Percentiles rank a stretch among this genome's conserved stretches.
Conservation (phyloP, 2,113 vertebrate species). For the Megalops atlanticus region DNA sequence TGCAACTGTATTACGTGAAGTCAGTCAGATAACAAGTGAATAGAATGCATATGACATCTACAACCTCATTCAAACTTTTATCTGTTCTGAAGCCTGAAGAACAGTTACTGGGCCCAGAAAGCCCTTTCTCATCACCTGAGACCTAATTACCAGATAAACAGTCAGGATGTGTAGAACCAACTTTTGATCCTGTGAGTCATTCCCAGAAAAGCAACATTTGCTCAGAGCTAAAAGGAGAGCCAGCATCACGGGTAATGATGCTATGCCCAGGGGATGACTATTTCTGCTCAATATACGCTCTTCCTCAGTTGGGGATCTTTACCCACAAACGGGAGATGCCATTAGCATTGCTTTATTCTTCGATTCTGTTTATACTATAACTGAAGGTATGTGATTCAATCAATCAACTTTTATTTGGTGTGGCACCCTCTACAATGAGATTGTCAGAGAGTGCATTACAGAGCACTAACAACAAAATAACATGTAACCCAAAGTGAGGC, state of each 20-base stretch:
- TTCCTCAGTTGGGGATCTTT: neutral
- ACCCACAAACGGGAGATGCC: constrained; percentile 6
- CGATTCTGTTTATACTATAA: too few species aligned
- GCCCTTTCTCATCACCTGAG: constrained; percentile 51
- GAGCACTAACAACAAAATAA: too few species aligned
- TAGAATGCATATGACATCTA: constrained; percentile 39
- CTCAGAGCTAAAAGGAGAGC: neutral
- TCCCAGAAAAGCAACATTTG: constrained; percentile 33
- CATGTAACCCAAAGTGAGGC: too few species aligned
- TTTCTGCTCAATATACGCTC: neutral
- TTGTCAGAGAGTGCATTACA: too few species aligned
- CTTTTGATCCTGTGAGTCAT: constrained; percentile 50
- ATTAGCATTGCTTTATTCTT: neutral
- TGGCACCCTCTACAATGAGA: too few species aligned
- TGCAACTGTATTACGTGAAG: constrained; percentile 34
- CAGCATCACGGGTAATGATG: neutral
- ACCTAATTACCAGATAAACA: constrained; percentile 58
- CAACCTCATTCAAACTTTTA: constrained; percentile 47
- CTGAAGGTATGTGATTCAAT: too few species aligned
- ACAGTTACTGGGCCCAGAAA: constrained; percentile 31
- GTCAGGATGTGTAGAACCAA: constrained; percentile 39
- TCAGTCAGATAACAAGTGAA: constrained; percentile 31
- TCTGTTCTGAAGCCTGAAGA: constrained; percentile 41
- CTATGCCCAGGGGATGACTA: neutral
- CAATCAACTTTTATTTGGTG: too few species aligned